These are phyloP conservation scores for Netelia melanura DNA, from an alignment of 2,888 invertebrate genomes.

Conservation along the genomic window DNA sequence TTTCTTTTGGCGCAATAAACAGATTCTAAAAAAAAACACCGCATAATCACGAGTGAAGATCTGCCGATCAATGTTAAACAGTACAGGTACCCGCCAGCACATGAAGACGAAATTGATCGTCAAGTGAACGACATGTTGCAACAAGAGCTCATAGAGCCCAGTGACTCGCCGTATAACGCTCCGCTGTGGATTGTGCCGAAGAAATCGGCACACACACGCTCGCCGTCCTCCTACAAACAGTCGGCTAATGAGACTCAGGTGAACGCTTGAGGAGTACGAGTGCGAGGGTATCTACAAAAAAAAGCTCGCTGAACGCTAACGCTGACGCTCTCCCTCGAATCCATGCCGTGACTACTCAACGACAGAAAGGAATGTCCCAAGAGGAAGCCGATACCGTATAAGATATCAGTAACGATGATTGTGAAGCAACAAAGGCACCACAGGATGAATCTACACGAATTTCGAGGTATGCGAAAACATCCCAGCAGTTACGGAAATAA, in stretches of 20 bases:
- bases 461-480: conserved; percentile 14
- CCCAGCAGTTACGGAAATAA: background rate
- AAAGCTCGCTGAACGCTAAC: conserved; percentile 49
- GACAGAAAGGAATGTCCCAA: background rate
- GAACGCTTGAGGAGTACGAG: background rate
- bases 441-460: conserved; percentile 2
- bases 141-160: no score
- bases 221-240: background rate
- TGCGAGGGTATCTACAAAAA: conserved; percentile 55
- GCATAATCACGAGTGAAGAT: no score
- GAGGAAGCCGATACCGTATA: background rate
- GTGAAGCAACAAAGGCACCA: background rate
- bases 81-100: no score
- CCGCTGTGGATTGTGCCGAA: no score
- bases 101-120: no score
- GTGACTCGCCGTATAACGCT: no score
- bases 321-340: conserved; percentile 48
- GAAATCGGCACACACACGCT: no score
- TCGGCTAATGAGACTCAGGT: no score
- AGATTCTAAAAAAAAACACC: no score
- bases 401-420: background rate
- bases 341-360: conserved; percentile 33
- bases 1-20: no score
- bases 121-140: no score
- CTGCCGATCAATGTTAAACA: no score